Conservation (phyloP, 2,888 invertebrate species). For the Conus canariensis region DNA sequence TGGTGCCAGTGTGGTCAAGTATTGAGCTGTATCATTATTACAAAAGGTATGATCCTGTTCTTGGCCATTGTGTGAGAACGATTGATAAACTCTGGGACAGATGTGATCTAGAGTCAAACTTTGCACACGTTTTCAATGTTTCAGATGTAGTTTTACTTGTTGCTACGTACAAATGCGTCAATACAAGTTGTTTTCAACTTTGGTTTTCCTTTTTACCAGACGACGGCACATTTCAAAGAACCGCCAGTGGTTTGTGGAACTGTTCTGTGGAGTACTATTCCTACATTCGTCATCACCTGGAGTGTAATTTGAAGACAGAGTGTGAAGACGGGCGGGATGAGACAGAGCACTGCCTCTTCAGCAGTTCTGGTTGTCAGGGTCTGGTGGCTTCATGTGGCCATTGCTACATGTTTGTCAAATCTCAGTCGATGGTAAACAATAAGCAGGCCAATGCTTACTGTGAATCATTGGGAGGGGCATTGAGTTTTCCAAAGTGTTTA, state of each 20-base stretch:
- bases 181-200: conserved; percentile 2
- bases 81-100: neutral
- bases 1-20: too few relatives aligned
- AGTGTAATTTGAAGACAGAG: too few relatives aligned
- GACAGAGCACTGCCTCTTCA: conserved; percentile 22
- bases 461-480: neutral
- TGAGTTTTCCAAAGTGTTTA: neutral
- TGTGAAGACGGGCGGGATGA: conserved; percentile 37
- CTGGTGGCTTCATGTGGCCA: neutral
- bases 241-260: conserved; percentile 5
- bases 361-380: conserved; percentile 6
- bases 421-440: neutral
- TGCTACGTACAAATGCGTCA: neutral
- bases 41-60: neutral
- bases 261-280: conserved; percentile 23
- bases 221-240: neutral
- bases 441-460: neutral
- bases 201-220: conserved; percentile 7
- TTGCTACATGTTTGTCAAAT: neutral
- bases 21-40: neutral
- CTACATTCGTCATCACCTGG: conserved; percentile 22
- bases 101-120: neutral
- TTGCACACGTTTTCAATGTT: neutral
- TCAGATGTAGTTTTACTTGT: neutral
- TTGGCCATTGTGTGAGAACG: neutral